Percentiles rank a stretch among this genome's conserved stretches.
phyloP scores from a whole-genome alignment of 35 echinoderm and acorn worm species.

The Patiria miniata region DNA sequence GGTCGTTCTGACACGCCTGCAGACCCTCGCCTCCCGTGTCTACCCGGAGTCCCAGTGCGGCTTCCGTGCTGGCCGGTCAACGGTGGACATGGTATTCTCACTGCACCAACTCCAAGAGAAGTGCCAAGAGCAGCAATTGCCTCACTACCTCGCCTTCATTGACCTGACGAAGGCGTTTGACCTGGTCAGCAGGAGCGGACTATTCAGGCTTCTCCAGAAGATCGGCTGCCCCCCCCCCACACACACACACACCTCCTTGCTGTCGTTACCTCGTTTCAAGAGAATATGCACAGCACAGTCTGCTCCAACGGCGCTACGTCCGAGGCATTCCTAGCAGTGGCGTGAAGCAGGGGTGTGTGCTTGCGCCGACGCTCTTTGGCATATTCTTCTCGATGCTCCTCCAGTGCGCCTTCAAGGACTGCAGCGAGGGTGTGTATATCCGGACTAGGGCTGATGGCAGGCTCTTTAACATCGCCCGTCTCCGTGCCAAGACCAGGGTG shows the following conservation, averaged over 20 bases:
- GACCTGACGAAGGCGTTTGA: constrained; percentile 67
- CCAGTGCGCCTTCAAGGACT: neutral
- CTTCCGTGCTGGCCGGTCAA: constrained; percentile 37
- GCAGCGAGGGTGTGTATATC: constrained; percentile 12
- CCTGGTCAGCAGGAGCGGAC: constrained; percentile 42
- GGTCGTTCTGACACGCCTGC: no score
- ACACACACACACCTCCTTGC: constrained; percentile 33
- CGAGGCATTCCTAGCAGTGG: constrained; percentile 26
- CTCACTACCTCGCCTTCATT: constrained; percentile 35
- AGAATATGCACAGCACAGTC: constrained; percentile 38
- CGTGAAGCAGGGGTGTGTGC: constrained; percentile 37
- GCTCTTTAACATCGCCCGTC: no score
- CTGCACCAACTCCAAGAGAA: constrained; percentile 55
- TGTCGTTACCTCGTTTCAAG: constrained; percentile 50
- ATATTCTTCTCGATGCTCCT: constrained; percentile 47
- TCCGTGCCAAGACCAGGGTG: no score
- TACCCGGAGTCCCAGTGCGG: constrained; percentile 71
- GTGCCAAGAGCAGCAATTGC: constrained; percentile 21
- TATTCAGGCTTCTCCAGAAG: constrained; percentile 39
- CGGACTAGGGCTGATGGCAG: neutral
- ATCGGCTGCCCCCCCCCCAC: constrained; percentile 64
- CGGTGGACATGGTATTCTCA: constrained; percentile 43
- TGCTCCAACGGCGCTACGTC: constrained; percentile 37
- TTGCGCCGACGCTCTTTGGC: constrained; percentile 12
- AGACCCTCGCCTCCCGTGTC: no score